Evolutionary conservation across 2,888 invertebrate genomes (phyloP).

Genomic region (Uropetala carovei): DNA sequence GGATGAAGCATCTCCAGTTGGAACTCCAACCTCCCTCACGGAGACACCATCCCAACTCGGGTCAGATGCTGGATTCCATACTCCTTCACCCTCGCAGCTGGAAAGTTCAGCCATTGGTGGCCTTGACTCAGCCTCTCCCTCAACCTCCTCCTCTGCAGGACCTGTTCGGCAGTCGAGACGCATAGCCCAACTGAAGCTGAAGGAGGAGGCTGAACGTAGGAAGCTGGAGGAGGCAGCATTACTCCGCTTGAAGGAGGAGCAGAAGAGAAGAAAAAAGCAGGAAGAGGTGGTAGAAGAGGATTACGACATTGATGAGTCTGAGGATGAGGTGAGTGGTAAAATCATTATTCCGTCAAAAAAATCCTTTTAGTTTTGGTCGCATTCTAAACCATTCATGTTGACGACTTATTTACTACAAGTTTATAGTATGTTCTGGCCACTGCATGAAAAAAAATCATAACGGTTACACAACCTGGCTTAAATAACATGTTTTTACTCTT

Average conservation of each 20-base stretch:
- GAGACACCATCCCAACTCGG: background rate
- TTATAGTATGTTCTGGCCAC: too few relatives aligned
- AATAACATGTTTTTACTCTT: too few relatives aligned
- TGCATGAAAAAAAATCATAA: too few relatives aligned
- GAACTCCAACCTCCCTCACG: background rate
- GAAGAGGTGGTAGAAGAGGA: slow-evolving; percentile 68
- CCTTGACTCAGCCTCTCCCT: slow-evolving; percentile 66
- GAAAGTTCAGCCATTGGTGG: slow-evolving; percentile 66
- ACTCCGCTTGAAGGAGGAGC: slow-evolving; percentile 81
- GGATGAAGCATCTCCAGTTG: background rate
- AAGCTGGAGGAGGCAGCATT: slow-evolving; percentile 86
- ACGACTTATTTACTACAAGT: too few relatives aligned
- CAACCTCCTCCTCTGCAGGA: background rate
- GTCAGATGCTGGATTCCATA: background rate
- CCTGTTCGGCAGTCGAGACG: slow-evolving; percentile 88
- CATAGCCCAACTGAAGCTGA: slow-evolving; percentile 91
- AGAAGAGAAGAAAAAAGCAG: slow-evolving; percentile 76
- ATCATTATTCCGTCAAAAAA: background rate
- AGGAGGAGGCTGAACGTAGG: slow-evolving; percentile 88
- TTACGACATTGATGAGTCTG: slow-evolving; percentile 19
- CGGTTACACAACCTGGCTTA: too few relatives aligned
- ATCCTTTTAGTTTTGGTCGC: background rate
- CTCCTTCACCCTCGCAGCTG: background rate
- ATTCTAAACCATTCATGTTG: too few relatives aligned
- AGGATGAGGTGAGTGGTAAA: slow-evolving; percentile 35